phyloP scores from a whole-genome alignment of 2,797 vertebrate species.

The Ctenochaetus hawaiiensis region DNA sequence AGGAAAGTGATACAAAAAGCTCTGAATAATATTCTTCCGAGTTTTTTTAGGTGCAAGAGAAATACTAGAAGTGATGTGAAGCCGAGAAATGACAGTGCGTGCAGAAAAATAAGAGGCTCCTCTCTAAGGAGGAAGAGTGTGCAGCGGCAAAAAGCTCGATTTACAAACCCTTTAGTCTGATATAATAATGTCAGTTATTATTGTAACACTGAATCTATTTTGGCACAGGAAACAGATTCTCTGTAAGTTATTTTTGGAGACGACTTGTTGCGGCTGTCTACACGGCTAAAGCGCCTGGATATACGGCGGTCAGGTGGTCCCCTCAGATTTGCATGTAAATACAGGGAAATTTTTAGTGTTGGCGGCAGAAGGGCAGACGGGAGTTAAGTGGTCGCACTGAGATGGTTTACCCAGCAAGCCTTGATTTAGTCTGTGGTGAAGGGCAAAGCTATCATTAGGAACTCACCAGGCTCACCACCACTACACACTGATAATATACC shows the following conservation, averaged over 20 bases:
- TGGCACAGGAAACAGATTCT: slow-evolving; percentile 31
- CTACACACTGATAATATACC: slow-evolving; percentile 56
- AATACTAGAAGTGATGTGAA: slow-evolving; percentile 17
- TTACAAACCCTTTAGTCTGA: slow-evolving; percentile 20
- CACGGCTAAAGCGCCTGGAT: slow-evolving; percentile 33
- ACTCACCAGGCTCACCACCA: slow-evolving; percentile 72
- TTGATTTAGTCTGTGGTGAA: slow-evolving; percentile 79
- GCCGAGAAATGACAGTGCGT: slow-evolving; percentile 2
- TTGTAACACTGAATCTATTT: slow-evolving; percentile 9
- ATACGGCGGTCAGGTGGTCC: slow-evolving; percentile 64
- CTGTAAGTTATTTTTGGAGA: slow-evolving; percentile 28
- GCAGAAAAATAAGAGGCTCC: neutral
- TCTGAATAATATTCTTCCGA: slow-evolving; percentile 1
- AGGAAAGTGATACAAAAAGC: slow-evolving; percentile 38
- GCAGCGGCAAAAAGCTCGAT: neutral
- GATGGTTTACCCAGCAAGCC: slow-evolving; percentile 79
- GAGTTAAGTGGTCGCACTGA: slow-evolving; percentile 81
- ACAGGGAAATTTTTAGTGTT: slow-evolving; percentile 66
- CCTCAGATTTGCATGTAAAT: slow-evolving; percentile 81
- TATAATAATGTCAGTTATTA: slow-evolving; percentile 23
- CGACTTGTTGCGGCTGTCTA: slow-evolving; percentile 14
- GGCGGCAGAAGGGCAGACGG: slow-evolving; percentile 64
- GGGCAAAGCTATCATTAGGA: slow-evolving; percentile 82
- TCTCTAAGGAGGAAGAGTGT: neutral
- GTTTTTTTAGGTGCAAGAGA: slow-evolving; percentile 12